These are phyloP conservation scores for Alcedo quadribrachys DNA, from an alignment of 2,797 vertebrate genomes.

Conservation along the genomic window DNA sequence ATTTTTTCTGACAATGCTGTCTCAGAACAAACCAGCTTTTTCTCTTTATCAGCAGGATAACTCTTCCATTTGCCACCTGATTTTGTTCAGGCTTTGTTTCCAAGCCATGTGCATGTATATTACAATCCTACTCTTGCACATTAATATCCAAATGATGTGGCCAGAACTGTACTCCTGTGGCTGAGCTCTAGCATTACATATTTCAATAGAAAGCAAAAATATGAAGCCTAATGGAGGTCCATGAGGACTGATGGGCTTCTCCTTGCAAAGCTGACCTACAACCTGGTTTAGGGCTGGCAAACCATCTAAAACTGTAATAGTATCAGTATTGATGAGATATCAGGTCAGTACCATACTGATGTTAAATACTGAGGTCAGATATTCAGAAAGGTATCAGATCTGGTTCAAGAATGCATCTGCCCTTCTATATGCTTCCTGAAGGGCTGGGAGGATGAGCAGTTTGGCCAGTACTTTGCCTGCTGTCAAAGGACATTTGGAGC, in stretches of 20 bases:
- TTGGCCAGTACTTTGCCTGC: background rate
- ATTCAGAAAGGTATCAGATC: background rate
- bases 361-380: conserved; percentile 11
- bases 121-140: background rate
- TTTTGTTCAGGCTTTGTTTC: background rate
- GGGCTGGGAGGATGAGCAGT: background rate
- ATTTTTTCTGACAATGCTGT: background rate
- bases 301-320: background rate
- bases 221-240: background rate
- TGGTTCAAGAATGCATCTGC: background rate
- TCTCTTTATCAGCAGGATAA: background rate
- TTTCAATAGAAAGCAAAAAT: background rate
- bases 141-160: background rate
- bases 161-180: background rate
- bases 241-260: background rate
- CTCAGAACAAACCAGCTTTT: background rate
- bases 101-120: background rate
- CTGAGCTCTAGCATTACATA: background rate
- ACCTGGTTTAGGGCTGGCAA: background rate
- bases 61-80: background rate
- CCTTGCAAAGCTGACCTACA: background rate
- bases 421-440: background rate
- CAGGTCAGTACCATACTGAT: background rate
- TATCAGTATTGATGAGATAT: conserved; percentile 6
- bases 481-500: background rate